Conservation (phyloP, 2,113 vertebrate genomes). For the Coregonus clupeaformis region DNA sequence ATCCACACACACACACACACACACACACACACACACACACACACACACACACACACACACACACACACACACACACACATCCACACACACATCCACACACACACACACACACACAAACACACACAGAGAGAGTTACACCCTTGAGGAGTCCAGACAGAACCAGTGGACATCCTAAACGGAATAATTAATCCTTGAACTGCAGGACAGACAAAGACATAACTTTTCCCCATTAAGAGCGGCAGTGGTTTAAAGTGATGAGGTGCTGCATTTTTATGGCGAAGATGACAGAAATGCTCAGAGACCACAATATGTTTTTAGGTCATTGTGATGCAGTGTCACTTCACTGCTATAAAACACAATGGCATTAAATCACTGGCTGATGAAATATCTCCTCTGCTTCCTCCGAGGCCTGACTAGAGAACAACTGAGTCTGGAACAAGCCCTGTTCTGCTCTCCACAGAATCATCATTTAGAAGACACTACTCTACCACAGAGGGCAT, state of each 20-base stretch:
- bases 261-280: conserved; percentile 10
- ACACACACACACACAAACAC: conserved; percentile 1
- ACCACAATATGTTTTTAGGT: conserved; percentile 1
- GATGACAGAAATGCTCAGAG: conserved; percentile 3
- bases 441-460: conserved; percentile 2
- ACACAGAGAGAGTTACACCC: neutral
- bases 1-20: conserved; percentile 2
- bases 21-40: neutral
- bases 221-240: neutral
- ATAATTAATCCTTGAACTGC: neutral
- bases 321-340: conserved; percentile 16
- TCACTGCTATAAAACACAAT: conserved; percentile 26
- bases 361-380: neutral
- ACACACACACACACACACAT: conserved; percentile 1
- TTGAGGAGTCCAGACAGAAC: neutral
- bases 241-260: neutral
- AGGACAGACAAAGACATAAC: neutral
- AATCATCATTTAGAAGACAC: conserved; percentile 34
- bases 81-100: neutral
- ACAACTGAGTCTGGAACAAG: neutral
- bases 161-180: neutral
- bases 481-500: conserved; percentile 24
- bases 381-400: neutral
- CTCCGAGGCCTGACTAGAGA: neutral
- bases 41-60: conserved; percentile 7